Conservation (phyloP, 2,797 vertebrate species). For the Benthosema pterotum region DNA sequence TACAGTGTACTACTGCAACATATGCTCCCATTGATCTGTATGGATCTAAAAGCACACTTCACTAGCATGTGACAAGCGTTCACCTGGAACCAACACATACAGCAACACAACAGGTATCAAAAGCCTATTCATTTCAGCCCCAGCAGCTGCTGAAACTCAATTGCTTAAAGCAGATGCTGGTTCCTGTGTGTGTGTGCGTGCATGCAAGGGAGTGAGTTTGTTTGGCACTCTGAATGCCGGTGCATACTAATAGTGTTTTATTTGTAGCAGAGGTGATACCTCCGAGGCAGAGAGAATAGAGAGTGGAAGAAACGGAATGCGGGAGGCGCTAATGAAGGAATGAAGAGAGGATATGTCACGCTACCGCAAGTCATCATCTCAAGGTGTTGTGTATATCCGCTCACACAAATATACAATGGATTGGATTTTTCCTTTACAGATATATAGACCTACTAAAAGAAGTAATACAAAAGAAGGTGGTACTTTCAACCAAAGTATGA, state of each 20-base stretch:
- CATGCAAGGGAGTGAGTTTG: conserved; percentile 5
- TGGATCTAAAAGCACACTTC: conserved; percentile 20
- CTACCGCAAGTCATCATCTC: conserved; percentile 43
- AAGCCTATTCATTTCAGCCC: conserved; percentile 40
- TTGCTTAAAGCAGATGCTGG: conserved; percentile 42
- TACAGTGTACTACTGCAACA: conserved; percentile 7
- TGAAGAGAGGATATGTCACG: conserved; percentile 30
- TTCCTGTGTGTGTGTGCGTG: conserved; percentile 10
- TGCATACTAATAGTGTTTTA: conserved; percentile 62
- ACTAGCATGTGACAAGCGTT: conserved; percentile 6
- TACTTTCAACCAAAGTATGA: no score
- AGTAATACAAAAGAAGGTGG: no score
- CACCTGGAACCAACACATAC: conserved; percentile 9
- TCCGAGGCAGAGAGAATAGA: conserved; percentile 51
- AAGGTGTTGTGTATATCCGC: conserved; percentile 12
- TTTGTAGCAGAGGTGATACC: conserved; percentile 63
- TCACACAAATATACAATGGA: no score
- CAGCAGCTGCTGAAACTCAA: conserved; percentile 40
- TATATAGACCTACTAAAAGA: no score
- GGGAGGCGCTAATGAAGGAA: conserved; percentile 61
- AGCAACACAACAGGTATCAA: conserved; percentile 7
- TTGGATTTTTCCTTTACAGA: no score
- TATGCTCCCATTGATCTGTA: conserved; percentile 7
- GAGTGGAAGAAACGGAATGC: conserved; percentile 49
- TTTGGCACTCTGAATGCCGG: conserved; percentile 42